Evolutionary conservation across 1,140 invertebrate species (phyloP), one percentile per base, ranked within the genome.

Genomic region (Homalodisca vitripennis): DNA sequence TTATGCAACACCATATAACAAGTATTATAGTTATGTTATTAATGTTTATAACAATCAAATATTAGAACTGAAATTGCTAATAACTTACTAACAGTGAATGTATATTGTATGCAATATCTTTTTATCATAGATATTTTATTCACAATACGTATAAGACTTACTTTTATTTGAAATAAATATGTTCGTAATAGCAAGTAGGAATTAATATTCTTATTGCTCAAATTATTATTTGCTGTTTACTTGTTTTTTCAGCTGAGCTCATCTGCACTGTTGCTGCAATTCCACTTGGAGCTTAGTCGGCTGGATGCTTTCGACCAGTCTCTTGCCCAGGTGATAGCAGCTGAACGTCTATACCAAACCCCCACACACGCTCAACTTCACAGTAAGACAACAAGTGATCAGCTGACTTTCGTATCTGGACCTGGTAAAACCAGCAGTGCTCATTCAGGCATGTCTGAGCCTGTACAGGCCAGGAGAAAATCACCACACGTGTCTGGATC

Each of bases 221-320:
- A n/a, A n/a, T n/a, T n/a, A n/a, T n/a, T n/a, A 20, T 55, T 12
- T 17, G 34, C 34, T 41, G 34, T 41, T 17, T 41, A 17, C 6
- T 41, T 41, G 34, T 41, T 6, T 17, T 69, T 63, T 14, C 22
- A 68, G 66, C 62, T 64, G 12, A 70, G 79, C 64, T 79, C 80
- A 70, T 77, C 75, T 34, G 80, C 80, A n/a, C 73, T 81, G 24
- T 77, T 80, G 70, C 80, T 80, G 75, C 79, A 82, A 64, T 79
- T 80, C 68, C 79, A 82, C 74, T 77, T 80, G 0, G 80, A 82
- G 70, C 72, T 82, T 20, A 80, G 79, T 75, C 75, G 81, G 26
- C 72, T 81, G 46, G 80, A 82, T 67, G 78, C 79, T 17, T 80
- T 79, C 48, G 79, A 80, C 46, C 80, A 81, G 68, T 80, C 79